Evolutionary conservation across 1,140 invertebrate genomes (phyloP).

Genomic region (Cyclina sinensis): DNA sequence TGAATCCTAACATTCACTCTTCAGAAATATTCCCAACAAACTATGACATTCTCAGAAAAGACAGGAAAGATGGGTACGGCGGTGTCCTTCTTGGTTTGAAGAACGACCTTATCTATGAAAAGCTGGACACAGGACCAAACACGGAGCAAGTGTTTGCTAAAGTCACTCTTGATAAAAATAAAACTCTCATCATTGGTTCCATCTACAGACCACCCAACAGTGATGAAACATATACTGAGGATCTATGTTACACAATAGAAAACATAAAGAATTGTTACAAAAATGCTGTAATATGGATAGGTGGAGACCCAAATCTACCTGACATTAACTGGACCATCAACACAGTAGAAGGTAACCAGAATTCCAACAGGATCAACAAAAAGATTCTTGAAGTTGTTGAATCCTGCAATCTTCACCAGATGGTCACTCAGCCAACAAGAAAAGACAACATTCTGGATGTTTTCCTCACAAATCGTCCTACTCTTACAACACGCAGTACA

Average conservation of each 20-base stretch:
- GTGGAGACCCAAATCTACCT: conserved; percentile 54
- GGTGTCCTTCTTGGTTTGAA: conserved; percentile 49
- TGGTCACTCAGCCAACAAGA: not conserved
- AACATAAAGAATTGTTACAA: not conserved
- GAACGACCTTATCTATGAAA: conserved; percentile 2
- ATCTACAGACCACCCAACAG: not conserved
- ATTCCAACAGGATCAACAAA: not conserved
- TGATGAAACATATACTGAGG: not conserved
- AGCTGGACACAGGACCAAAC: not conserved
- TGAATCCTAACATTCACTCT: not conserved
- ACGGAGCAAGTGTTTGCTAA: conserved; percentile 19
- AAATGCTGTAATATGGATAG: conserved; percentile 38
- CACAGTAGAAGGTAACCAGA: not conserved
- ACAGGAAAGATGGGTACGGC: conserved; percentile 41
- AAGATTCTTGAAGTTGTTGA: not conserved
- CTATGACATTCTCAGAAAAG: conserved; percentile 41
- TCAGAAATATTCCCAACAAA: conserved; percentile 35
- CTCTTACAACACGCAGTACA: not conserved
- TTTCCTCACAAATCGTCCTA: too few species aligned
- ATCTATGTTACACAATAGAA: not conserved
- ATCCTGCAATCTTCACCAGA: not conserved
- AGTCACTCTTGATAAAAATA: not conserved
- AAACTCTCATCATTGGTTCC: too few species aligned
- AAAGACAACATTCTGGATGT: conserved; percentile 17
- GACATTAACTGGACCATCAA: conserved; percentile 47